phyloP scores from a whole-genome alignment of 2,888 invertebrate genomes.

The Polietes domitor region DNA sequence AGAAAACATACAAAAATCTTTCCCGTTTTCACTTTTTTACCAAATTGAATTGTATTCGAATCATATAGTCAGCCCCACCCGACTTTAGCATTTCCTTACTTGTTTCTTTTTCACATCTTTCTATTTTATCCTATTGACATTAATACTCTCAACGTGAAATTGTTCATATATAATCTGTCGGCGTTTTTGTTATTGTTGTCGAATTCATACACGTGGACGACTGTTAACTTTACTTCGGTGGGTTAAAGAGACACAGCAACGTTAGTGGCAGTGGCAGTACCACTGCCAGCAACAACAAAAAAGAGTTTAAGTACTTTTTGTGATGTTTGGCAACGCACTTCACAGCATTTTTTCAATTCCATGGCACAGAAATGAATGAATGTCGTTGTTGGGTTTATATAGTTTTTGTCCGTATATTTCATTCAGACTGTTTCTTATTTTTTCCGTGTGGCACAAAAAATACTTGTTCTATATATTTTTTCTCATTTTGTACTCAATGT shows the following conservation, averaged over 20 bases:
- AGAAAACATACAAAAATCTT: no score
- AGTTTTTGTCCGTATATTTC: neutral
- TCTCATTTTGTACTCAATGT: neutral
- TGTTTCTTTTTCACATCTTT: no score
- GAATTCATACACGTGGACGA: neutral
- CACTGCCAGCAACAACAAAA: neutral
- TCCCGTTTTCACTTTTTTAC: no score
- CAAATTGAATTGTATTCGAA: no score
- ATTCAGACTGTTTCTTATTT: neutral
- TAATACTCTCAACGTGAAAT: no score
- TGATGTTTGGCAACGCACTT: conserved; percentile 49
- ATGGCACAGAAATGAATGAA: neutral
- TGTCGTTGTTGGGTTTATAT: neutral
- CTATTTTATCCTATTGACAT: no score
- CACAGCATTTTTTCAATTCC: neutral
- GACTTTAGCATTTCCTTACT: no score
- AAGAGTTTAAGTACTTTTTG: conserved; percentile 44
- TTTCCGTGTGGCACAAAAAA: neutral
- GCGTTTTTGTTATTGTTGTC: neutral
- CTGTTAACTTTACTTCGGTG: conserved; percentile 19
- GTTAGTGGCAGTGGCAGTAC: neutral
- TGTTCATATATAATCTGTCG: neutral
- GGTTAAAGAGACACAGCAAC: neutral
- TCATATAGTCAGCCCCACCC: no score
- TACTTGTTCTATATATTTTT: neutral